These are phyloP conservation scores for Hypotaenidia okinawae DNA, from an alignment of 2,797 vertebrate species.

Conservation along the genomic window DNA sequence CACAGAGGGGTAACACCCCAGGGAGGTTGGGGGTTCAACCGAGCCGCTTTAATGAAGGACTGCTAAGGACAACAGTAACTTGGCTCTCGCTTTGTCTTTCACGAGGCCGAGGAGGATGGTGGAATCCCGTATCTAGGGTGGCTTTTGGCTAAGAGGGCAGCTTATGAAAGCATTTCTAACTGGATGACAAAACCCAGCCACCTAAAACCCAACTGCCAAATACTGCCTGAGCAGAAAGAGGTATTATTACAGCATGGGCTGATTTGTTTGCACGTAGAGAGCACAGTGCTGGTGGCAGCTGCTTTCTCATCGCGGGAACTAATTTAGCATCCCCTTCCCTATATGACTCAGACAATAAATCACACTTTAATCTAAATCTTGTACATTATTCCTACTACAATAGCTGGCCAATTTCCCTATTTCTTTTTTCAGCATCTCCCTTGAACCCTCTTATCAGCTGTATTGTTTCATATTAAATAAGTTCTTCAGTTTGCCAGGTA, in stretches of 20 bases:
- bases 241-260: background rate
- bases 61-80: background rate
- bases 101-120: background rate
- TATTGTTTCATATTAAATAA: conserved; percentile 53
- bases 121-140: background rate
- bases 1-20: background rate
- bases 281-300: background rate
- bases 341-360: conserved; percentile 40
- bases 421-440: conserved; percentile 24
- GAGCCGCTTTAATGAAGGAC: background rate
- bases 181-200: background rate
- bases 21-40: background rate
- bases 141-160: background rate
- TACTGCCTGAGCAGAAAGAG: background rate
- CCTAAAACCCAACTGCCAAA: background rate
- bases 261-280: background rate
- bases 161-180: background rate
- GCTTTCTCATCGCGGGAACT: conserved; percentile 32
- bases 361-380: conserved; percentile 57
- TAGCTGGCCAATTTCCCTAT: conserved; percentile 23
- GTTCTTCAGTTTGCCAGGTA: conserved; percentile 22
- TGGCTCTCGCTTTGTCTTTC: background rate
- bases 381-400: conserved; percentile 26
- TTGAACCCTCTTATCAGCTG: conserved; percentile 44
- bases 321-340: conserved; percentile 28